Conservation (phyloP, 1,140 invertebrate species). For the Fragariocoptes setiger region DNA sequence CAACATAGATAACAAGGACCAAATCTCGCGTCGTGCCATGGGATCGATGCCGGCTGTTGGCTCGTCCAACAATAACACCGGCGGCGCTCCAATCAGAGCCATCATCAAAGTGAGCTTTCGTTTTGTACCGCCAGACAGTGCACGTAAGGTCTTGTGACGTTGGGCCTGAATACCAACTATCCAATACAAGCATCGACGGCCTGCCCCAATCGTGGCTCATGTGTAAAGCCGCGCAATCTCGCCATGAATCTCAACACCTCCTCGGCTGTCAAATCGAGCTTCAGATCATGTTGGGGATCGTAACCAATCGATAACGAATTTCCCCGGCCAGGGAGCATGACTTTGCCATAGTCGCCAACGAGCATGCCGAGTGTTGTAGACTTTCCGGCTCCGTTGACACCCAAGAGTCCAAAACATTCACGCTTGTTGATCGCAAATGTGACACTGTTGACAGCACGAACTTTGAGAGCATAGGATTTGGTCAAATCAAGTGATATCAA, state of each 20-base stretch:
- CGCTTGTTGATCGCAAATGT: slow-evolving; percentile 13
- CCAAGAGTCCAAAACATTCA: slow-evolving; percentile 22
- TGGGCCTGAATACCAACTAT: slow-evolving; percentile 11
- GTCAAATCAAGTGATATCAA: slow-evolving; percentile 3
- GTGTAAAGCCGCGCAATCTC: slow-evolving; percentile 28
- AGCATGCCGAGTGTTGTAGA: slow-evolving; percentile 17
- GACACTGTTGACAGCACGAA: slow-evolving; percentile 11
- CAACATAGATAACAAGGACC: slow-evolving; percentile 14
- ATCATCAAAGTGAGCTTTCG: slow-evolving; percentile 24
- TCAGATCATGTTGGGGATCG: slow-evolving; percentile 33
- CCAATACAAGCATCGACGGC: slow-evolving; percentile 11
- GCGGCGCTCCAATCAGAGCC: slow-evolving; percentile 32
- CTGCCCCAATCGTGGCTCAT: slow-evolving; percentile 13
- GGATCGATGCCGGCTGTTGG: slow-evolving; percentile 25
- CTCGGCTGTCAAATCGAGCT: slow-evolving; percentile 40
- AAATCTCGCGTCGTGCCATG: slow-evolving; percentile 19
- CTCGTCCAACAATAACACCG: slow-evolving; percentile 17
- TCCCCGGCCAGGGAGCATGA: slow-evolving; percentile 20
- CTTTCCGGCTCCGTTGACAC: slow-evolving; percentile 18
- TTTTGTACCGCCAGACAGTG: slow-evolving; percentile 23
- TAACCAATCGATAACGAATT: slow-evolving; percentile 17
- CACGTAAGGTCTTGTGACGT: slow-evolving; percentile 10
- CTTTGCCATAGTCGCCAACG: slow-evolving; percentile 15
- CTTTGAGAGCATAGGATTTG: slow-evolving; percentile 2
- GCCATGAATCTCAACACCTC: slow-evolving; percentile 42